Evolutionary conservation across 2,888 invertebrate genomes (phyloP).

Genomic region (Caenorhabditis afra): DNA sequence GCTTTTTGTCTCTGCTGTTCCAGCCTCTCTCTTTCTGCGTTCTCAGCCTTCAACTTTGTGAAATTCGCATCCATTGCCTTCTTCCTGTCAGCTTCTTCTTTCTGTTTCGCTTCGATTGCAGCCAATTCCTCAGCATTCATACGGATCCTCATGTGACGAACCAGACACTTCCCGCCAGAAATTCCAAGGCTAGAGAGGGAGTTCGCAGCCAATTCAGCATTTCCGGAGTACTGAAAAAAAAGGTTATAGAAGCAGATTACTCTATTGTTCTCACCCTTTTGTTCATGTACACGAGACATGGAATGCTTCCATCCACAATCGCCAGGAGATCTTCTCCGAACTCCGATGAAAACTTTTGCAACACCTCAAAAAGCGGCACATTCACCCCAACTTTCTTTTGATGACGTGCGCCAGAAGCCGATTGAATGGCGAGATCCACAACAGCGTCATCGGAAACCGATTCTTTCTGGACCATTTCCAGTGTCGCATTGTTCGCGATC

Average conservation of each 20-base stretch:
- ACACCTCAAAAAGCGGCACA: slow-evolving; percentile 52
- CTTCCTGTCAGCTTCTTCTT: slow-evolving; percentile 47
- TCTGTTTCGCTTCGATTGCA: slow-evolving; percentile 46
- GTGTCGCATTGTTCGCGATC: slow-evolving; percentile 91
- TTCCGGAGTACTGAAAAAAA: slow-evolving; percentile 61
- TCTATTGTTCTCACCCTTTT: slow-evolving; percentile 58
- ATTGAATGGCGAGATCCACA: slow-evolving; percentile 71
- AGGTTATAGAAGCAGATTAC: neutral
- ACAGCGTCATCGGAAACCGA: slow-evolving; percentile 17
- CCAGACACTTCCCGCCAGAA: slow-evolving; percentile 56
- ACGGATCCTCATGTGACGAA: slow-evolving; percentile 52
- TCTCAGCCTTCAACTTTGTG: slow-evolving; percentile 60
- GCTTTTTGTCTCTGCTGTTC: slow-evolving; percentile 55
- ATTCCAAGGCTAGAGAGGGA: slow-evolving; percentile 60
- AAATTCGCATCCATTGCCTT: slow-evolving; percentile 47
- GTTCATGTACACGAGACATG: slow-evolving; percentile 70
- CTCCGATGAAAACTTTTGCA: slow-evolving; percentile 48
- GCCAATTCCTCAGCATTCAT: slow-evolving; percentile 58
- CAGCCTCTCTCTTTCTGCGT: slow-evolving; percentile 61
- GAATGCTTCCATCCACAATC: slow-evolving; percentile 45
- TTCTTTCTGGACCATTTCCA: slow-evolving; percentile 87
- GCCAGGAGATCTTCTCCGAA: slow-evolving; percentile 60
- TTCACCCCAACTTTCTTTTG: slow-evolving; percentile 45
- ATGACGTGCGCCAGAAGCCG: slow-evolving; percentile 53
- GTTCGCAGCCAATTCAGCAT: slow-evolving; percentile 45